Percentiles rank a stretch among this genome's conserved stretches.
These are phyloP conservation scores for Cottoperca gobio DNA, from an alignment of 2,797 vertebrate species.

Conservation along the genomic window DNA sequence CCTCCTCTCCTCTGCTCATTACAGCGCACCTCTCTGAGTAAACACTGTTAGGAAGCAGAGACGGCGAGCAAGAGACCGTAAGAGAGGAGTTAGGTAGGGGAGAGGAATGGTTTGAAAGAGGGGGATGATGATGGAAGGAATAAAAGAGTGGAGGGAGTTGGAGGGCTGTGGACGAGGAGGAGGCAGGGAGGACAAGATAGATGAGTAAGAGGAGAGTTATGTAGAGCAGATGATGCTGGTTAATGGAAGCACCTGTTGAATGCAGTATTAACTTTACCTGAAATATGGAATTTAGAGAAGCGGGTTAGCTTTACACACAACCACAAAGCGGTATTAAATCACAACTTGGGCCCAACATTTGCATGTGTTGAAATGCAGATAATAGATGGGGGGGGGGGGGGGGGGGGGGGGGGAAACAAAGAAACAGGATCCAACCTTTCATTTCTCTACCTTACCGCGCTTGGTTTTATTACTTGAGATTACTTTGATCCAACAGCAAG, in stretches of 20 bases:
- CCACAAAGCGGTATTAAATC: not conserved
- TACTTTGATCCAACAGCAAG: constrained; percentile 59
- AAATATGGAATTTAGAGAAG: constrained; percentile 1
- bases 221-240: constrained; percentile 26
- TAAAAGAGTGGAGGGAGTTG: constrained; percentile 12
- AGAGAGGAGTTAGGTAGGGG: constrained; percentile 20
- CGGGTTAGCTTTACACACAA: not conserved
- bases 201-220: constrained; percentile 28
- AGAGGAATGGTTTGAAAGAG: constrained; percentile 37
- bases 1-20: constrained; percentile 60
- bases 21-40: constrained; percentile 59
- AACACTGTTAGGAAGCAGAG: constrained; percentile 69
- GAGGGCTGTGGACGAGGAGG: constrained; percentile 25
- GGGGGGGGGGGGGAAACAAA: constrained; percentile 35
- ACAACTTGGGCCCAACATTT: not conserved
- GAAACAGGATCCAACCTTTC: not conserved
- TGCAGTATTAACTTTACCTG: not conserved
- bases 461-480: constrained; percentile 56
- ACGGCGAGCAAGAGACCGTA: constrained; percentile 33
- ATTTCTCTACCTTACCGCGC: constrained; percentile 13
- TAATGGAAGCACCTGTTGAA: constrained; percentile 45
- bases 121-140: constrained; percentile 53
- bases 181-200: constrained; percentile 14
- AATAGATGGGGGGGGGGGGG: too few relatives aligned
- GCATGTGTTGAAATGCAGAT: not conserved